Percentiles rank a stretch among this genome's conserved stretches.
phyloP scores from a whole-genome alignment of 2,113 vertebrate species.

The Connochaetes taurinus region DNA sequence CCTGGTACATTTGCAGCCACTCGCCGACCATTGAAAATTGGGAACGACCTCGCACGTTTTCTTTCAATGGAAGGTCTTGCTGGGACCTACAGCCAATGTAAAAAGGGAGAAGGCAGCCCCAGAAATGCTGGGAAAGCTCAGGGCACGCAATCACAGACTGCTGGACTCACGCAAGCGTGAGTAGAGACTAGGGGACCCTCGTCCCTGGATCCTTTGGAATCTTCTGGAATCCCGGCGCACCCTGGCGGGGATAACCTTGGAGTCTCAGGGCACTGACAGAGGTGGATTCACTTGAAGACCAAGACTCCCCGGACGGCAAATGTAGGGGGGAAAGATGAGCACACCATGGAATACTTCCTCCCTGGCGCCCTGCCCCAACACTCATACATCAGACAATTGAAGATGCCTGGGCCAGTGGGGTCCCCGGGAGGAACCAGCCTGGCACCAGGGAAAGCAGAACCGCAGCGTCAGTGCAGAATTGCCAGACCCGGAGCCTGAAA shows the following conservation, averaged over 20 bases:
- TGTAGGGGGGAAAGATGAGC: rapidly evolving
- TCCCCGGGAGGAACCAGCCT: rapidly evolving
- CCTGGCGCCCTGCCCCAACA: rapidly evolving
- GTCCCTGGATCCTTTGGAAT: neutral
- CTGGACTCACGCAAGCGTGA: rapidly evolving
- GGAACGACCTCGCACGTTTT: neutral
- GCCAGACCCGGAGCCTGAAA: rapidly evolving
- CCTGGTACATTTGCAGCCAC: neutral
- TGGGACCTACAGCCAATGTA: neutral
- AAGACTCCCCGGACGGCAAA: neutral
- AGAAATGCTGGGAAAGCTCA: neutral
- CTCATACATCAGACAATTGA: rapidly evolving
- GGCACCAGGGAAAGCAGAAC: too few species aligned
- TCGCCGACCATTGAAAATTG: neutral
- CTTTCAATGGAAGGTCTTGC: neutral
- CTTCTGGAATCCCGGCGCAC: neutral
- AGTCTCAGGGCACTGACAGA: too few species aligned
- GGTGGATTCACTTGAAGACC: neutral
- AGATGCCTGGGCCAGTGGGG: too few species aligned
- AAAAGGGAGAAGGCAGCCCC: neutral
- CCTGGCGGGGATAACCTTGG: neutral
- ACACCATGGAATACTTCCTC: neutral
- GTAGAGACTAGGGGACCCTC: rapidly evolving
- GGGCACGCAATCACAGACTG: neutral
- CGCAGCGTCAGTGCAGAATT: rapidly evolving